Evolutionary conservation across 23 tunicate genomes (phyloP).

Genomic region (Ascidia mentula): DNA sequence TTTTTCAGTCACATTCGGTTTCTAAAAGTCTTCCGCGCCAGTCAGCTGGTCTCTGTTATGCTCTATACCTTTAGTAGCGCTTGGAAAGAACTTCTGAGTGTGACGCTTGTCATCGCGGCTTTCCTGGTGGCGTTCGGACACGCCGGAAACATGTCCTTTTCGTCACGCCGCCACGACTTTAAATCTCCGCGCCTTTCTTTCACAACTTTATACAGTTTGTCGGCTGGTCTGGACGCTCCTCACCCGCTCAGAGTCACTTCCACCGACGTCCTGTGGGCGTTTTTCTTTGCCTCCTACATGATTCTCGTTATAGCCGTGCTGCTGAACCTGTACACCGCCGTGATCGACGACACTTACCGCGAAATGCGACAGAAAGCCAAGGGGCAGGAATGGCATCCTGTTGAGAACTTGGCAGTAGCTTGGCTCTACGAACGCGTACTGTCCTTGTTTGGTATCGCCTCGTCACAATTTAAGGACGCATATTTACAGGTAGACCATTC

Average conservation of each 20-base stretch:
- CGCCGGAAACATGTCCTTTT: constrained; percentile 30
- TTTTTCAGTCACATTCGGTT: constrained; percentile 58
- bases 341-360: constrained; percentile 33
- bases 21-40: constrained; percentile 68
- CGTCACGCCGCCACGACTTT: constrained; percentile 6
- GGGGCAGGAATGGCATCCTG: constrained; percentile 33
- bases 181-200: constrained; percentile 7
- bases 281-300: constrained; percentile 39
- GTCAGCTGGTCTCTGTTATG: constrained; percentile 61
- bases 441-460: constrained; percentile 30
- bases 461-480: neutral
- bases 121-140: constrained; percentile 38
- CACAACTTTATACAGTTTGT: constrained; percentile 14
- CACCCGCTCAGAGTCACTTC: constrained; percentile 37
- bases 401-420: constrained; percentile 60
- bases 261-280: constrained; percentile 38
- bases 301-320: constrained; percentile 32
- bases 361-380: constrained; percentile 17
- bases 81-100: constrained; percentile 19
- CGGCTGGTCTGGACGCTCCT: constrained; percentile 43
- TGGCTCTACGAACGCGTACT: constrained; percentile 63
- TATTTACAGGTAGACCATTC: constrained; percentile 25
- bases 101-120: constrained; percentile 15
- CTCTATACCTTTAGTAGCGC: constrained; percentile 40
- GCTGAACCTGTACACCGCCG: constrained; percentile 55